A percentile compares a stretch with the other conserved stretches of the same genome.
phyloP scores from a whole-genome alignment of 2,888 invertebrate species.

The Conchocele bisecta region DNA sequence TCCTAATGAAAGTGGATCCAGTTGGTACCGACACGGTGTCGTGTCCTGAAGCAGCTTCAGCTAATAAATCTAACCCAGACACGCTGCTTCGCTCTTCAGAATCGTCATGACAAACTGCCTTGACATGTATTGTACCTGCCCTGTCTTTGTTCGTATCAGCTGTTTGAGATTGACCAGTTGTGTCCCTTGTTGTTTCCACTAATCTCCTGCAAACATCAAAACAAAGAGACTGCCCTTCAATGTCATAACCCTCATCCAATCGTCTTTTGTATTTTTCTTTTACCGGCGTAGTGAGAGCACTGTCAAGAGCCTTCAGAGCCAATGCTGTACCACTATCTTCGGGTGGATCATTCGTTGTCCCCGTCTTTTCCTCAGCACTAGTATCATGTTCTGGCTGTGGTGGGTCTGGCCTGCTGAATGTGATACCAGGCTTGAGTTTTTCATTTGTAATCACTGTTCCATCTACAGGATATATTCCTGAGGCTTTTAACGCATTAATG shows the following conservation, averaged over 20 bases:
- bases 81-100: neutral
- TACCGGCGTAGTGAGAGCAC: slow-evolving; percentile 20
- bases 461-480: neutral
- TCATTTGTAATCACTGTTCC: neutral
- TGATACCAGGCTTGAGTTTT: neutral
- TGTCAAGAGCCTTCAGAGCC: slow-evolving; percentile 15
- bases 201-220: slow-evolving; percentile 34
- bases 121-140: neutral
- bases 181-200: neutral
- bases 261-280: slow-evolving; percentile 27
- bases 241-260: slow-evolving; percentile 13
- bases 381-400: neutral
- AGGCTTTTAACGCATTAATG: slow-evolving; percentile 27
- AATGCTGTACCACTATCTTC: neutral
- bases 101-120: neutral
- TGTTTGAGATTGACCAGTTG: neutral
- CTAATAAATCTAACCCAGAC: neutral
- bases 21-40: neutral
- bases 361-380: neutral
- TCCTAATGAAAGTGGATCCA: neutral
- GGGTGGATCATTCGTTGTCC: neutral
- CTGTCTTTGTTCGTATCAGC: neutral
- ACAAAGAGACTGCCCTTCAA: slow-evolving; percentile 30
- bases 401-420: neutral
- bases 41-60: neutral